Base-by-base conservation (phyloP, 2,797 vertebrate genomes). In the Carduelis carduelis region DNA sequence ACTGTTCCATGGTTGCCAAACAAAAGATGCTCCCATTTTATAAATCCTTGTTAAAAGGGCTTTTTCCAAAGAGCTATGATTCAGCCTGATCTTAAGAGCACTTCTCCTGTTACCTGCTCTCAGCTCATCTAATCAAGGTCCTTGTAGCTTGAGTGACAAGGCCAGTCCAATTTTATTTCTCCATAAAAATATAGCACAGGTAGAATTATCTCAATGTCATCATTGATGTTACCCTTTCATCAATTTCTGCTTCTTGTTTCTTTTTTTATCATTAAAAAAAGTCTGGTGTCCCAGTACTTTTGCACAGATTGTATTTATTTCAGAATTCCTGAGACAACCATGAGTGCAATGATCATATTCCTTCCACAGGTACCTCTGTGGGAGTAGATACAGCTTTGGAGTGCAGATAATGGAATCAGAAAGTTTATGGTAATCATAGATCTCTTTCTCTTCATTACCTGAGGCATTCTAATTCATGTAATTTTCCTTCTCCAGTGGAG, bases 91-190 rank as follows among this genome's bases (percentile, higher is more conserved):
- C 55, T 89, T 93, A 69, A 96, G 66, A 94, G 60, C 69, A 44
- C 88, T 92, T 90, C 81, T 85, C 32, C 60, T 78, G 27, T 92
- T 95, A 78, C 88, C 53, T 79, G 47, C 46, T 92, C 85, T 92
- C 84, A 93, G 52, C 60, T 90, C 86, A 34, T 89, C 78, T 90
- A 72, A 91, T 83, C 71, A 72, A 34, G 43, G 63, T 86, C 79
- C 89, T 92, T 89, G 39, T 35, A 94, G 49, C 56, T 53, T 84
- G 74, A 87, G 87, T 69, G 70, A 61, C 91, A 97, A 97, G 92
- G 91, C 72, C 86, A 80, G 83, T 32, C 69, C 63, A 77, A 64
- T 88, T 97, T 94, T 93, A 88, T 85, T 70, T 32, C 26, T 78
- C 43, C 39, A 41, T 61, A 91, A 91, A 94, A 46, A 72, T 61